Evolutionary conservation across 1,140 invertebrate genomes (phyloP).

Genomic region (Cryptotermes secundus): DNA sequence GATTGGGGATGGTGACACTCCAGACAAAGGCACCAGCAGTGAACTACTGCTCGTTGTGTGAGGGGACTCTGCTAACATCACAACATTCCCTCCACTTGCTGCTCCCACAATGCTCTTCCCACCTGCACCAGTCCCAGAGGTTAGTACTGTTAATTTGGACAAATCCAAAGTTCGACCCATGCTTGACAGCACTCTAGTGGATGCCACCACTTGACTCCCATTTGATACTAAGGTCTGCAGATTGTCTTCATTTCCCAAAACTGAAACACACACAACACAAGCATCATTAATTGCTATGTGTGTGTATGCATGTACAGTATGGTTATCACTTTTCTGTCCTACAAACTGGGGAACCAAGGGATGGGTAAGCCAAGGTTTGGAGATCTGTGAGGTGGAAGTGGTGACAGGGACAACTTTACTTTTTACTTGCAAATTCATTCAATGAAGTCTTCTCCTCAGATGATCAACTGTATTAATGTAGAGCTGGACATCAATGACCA

Average conservation of each 20-base stretch:
- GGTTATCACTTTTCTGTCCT: too few species aligned
- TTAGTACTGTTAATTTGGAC: constrained; percentile 40
- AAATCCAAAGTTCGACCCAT: constrained; percentile 39
- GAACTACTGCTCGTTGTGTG: constrained; percentile 35
- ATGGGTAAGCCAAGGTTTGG: too few species aligned
- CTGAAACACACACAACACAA: constrained; percentile 40
- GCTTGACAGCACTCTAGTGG: neutral
- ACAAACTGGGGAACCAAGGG: too few species aligned
- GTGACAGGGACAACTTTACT: too few species aligned
- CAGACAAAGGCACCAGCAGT: constrained; percentile 37
- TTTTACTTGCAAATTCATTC: too few species aligned
- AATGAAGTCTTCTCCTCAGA: too few species aligned
- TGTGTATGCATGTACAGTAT: too few species aligned
- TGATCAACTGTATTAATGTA: too few species aligned
- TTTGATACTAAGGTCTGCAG: constrained; percentile 30
- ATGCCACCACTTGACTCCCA: constrained; percentile 27
- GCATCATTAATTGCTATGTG: too few species aligned
- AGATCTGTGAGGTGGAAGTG: too few species aligned
- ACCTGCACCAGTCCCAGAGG: constrained; percentile 38
- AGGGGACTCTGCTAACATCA: constrained; percentile 41
- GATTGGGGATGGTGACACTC: constrained; percentile 31
- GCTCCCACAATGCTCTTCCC: constrained; percentile 38
- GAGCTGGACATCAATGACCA: too few species aligned
- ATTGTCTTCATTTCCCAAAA: constrained; percentile 42
- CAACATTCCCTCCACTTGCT: constrained; percentile 39